Evolutionary conservation across 2,113 vertebrate genomes (phyloP), one percentile per base, ranked within the genome.

Genomic region (Lutjanus erythropterus): DNA sequence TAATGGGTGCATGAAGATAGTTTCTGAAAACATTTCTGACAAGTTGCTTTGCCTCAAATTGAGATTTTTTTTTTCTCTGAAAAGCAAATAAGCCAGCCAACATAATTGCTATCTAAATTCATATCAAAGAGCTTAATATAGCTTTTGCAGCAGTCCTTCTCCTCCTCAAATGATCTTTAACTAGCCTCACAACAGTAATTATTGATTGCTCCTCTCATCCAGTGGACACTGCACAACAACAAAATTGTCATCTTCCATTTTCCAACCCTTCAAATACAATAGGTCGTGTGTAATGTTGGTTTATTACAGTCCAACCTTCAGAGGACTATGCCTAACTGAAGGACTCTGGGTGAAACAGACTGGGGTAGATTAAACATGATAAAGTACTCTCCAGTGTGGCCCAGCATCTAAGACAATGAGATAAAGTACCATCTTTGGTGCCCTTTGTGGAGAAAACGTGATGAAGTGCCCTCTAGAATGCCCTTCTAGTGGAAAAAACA

Each of bases 1-100:
- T 61, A 75, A 58, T 77, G 55, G 53, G 42, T 55, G 23, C 62
- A 75, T 42, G 39, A 53, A 74, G 29, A 25, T 49, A 42, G 72
- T 46, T 75, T 72, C 21, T 15, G 5, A 46, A 70, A 75, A 31
- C 42, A 59, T 67, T 81, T 82, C 29, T n/a, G 11, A 74, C 59
- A 74, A 21, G 21, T 75, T 39, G 12, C 46, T 70, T 27, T 41
- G 10, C 50, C 47, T 49, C n/a, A 66, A 23, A 47, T 3, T 70
- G 5, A 42, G 18, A 25, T 21, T 41, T 29, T 67, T 39, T 41
- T 33, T 74, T 25, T 0, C 9, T 1, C 14, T 16, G 4, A 29
- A 59, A 16, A 25, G 25, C 61, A 31, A 33, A 42, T n/a, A 42
- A 27, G 11, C 2, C n/a, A 53, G 71, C 35, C 23, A 39, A 61